Conservation (phyloP, 2,797 vertebrate genomes). For the Catharus ustulatus region DNA sequence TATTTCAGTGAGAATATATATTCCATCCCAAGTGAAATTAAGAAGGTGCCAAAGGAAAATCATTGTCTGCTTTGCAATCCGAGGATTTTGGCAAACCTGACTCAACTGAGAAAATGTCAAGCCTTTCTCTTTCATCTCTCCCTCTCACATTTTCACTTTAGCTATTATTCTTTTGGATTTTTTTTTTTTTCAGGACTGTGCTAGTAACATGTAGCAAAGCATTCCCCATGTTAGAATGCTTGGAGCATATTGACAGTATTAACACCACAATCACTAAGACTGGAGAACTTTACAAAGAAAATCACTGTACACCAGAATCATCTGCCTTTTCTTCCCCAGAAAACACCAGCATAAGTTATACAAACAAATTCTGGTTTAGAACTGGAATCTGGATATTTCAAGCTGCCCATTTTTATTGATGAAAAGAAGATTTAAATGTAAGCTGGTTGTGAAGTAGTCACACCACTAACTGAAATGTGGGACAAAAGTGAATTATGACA, state of each 20-base stretch:
- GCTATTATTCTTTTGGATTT: not conserved
- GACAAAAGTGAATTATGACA: not conserved
- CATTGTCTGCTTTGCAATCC: not conserved
- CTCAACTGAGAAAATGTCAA: not conserved
- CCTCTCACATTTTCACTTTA: not conserved
- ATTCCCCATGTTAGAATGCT: not conserved
- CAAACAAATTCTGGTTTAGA: not conserved
- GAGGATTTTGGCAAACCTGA: not conserved
- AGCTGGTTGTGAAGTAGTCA: not conserved
- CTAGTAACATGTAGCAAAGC: not conserved
- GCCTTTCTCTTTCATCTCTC: not conserved
- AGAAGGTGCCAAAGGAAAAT: not conserved
- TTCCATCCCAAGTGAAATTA: not conserved
- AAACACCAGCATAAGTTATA: not conserved
- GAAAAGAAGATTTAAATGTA: not conserved
- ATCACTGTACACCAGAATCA: not conserved
- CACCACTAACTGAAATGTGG: rapidly evolving
- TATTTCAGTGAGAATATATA: not conserved
- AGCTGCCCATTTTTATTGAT: not conserved
- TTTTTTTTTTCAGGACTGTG: not conserved
- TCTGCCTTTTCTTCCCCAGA: not conserved
- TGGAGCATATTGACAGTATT: not conserved
- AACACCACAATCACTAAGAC: not conserved
- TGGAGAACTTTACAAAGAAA: not conserved
- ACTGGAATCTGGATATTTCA: not conserved